Evolutionary conservation across 2,888 invertebrate species (phyloP), one percentile per base, ranked within the genome.

Genomic region (Artemia sinica): DNA sequence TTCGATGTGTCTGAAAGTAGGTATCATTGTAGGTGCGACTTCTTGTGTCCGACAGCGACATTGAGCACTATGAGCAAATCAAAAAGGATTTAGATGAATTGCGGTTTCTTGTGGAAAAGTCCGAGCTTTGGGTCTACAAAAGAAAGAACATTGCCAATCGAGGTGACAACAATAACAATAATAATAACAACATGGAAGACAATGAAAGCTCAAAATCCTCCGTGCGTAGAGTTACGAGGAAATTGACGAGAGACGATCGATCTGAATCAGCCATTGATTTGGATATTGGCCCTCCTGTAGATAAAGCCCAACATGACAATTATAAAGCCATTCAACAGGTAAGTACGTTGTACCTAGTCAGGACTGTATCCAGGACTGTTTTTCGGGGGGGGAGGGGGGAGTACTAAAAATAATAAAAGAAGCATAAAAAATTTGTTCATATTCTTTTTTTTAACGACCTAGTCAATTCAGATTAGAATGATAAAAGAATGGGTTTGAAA

Each of bases 111-210:
- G 97, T 98, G 0, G 97, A 97, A 79, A 97, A 97, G 78, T 95
- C 95, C 0, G 97, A 97, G 77, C 82, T 97, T 58, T 97, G 97
- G 97, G 96, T 97, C 6, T 95, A 91, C 79, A 96, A 96, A 77
- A 72, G 74, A 9, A 72, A 71, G 68, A 70, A 72, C n/a, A 66
- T 63, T 11, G 75, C 74, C 51, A 75, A 74, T 14, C 73, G 72
- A 50, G 70, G 67, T n/a, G 73, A 72, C n/a, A 58, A 70, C 8
- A 67, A 69, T 9, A 52, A 67, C 69, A 73, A 72, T 14, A 73
- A 74, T 70, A 72, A 74, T 18, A 77, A 77, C 63, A 78, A 79
- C 70, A 79, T 80, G 70, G 78, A 80, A 70, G 80, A 80, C 63
- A 82, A 81, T 10, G 77, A 78, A 10, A 75, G 72, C 66, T 50